Evolutionary conservation across 1,140 invertebrate species (phyloP), one percentile per base, ranked within the genome.

Genomic region (Ostrea denselamellosa): DNA sequence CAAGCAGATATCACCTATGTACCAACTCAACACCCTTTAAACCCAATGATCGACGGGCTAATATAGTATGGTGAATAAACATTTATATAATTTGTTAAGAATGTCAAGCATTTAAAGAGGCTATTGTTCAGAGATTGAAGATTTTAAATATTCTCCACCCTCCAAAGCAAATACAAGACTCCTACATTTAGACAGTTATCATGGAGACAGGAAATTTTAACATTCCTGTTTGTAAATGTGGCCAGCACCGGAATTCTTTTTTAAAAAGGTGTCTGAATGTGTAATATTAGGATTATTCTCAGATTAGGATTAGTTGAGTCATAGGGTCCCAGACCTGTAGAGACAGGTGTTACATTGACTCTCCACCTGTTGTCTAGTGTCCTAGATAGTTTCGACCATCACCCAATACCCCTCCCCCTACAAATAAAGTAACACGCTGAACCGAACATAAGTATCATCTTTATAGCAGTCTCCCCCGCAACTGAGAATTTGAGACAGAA

Each of bases 71-170:
- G 25, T 12, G 68, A 77, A 77, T 77, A 77, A 77, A 77, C 68
- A 77, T 77, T 77, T 77, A 34, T 77, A 77, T 77, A 77, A 77
- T 77, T 77, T 77, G 68, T 77, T 77, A 77, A 77, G 68, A 77
- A 77, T 77, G 68, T 25, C 22, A 77, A 77, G 68, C 68, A 77
- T 77, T 77, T 77, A 77, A 77, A 77, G 25, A 34, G 68, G 68
- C 22, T 28, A 77, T 77, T 77, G 68, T 77, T 77, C 68, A 77
- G 14, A 77, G 68, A 77, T 77, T 77, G 68, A 77, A 77, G 22
- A 77, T 77, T 25, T 34, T 77, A 77, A 77, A 77, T 77, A 77
- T 22, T 25, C 68, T 25, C 68, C 68, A 25, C 68, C 68, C 68
- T 14, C 68, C 25, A 77, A 34, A 28, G 68, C 14, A 77, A 77